Conservation (phyloP, 2,113 vertebrate genomes). For the Pteronura brasiliensis region DNA sequence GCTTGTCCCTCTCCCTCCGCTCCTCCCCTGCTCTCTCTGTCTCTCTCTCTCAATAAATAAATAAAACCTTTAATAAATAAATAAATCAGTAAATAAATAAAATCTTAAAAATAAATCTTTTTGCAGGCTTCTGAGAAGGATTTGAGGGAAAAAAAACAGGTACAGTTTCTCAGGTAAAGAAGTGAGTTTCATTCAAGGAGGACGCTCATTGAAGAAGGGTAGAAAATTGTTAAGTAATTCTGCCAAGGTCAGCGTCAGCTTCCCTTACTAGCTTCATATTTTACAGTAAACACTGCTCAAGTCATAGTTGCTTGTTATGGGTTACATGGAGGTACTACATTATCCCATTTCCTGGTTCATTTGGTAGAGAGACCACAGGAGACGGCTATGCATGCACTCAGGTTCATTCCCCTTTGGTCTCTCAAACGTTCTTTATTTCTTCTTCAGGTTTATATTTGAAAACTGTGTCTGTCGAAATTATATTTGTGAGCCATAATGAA, state of each 20-base stretch:
- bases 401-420: neutral
- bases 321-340: neutral
- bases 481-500: neutral
- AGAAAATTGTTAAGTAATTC: neutral
- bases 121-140: neutral
- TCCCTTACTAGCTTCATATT: neutral
- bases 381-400: accelerated
- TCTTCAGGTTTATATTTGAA: neutral
- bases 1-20: neutral
- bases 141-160: neutral
- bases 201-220: neutral
- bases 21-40: neutral
- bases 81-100: neutral
- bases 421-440: neutral
- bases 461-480: neutral
- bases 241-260: constrained; percentile 8
- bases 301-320: neutral
- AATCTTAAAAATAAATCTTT: neutral
- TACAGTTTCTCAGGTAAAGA: neutral
- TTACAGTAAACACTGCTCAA: neutral
- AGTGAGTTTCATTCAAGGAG: neutral
- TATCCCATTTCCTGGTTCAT: neutral
- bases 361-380: neutral
- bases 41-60: neutral
- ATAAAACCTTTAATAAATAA: neutral